A percentile compares a stretch with the other conserved stretches of the same genome.
These are phyloP conservation scores for Hemithea aestivaria DNA, from an alignment of 2,888 invertebrate genomes.

Conservation along the genomic window DNA sequence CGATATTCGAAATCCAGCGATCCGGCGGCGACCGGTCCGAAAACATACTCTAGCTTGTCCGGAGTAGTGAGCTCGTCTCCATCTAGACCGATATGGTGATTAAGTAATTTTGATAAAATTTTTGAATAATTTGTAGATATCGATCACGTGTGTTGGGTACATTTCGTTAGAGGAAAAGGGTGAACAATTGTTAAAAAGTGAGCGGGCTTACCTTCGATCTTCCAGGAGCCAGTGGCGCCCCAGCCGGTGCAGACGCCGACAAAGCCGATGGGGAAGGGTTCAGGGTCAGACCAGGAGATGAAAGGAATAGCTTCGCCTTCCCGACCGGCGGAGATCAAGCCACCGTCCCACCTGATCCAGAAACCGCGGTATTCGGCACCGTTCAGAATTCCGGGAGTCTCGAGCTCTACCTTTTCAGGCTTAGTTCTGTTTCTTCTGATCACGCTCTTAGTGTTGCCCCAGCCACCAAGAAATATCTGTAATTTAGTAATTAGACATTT, in stretches of 20 bases:
- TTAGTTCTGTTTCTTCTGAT: constrained; percentile 88
- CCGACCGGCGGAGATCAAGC: constrained; percentile 83
- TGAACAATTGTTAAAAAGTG: constrained; percentile 2
- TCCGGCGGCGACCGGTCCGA: constrained; percentile 76
- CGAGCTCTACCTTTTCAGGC: constrained; percentile 84
- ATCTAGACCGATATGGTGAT: constrained; percentile 66
- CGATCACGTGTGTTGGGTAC: constrained; percentile 68
- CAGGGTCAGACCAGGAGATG: constrained; percentile 84
- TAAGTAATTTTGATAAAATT: no score
- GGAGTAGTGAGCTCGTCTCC: constrained; percentile 75
- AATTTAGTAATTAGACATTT: constrained; percentile 1
- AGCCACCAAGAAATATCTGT: constrained; percentile 91
- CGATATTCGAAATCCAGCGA: constrained; percentile 78
- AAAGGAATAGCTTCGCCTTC: constrained; percentile 86
- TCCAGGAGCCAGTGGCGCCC: constrained; percentile 91
- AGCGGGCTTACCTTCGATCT: constrained; percentile 83
- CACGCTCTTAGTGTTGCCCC: constrained; percentile 91
- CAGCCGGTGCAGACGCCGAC: constrained; percentile 92
- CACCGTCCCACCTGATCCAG: constrained; percentile 89
- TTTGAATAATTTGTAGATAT: no score
- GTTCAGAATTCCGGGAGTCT: constrained; percentile 86
- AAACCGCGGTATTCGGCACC: constrained; percentile 88
- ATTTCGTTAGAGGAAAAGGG: constrained; percentile 43
- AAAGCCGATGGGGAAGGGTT: constrained; percentile 84
- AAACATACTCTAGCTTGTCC: constrained; percentile 80